Evolutionary conservation across 2,888 invertebrate species (phyloP).

Genomic region (Drosophila colorata): DNA sequence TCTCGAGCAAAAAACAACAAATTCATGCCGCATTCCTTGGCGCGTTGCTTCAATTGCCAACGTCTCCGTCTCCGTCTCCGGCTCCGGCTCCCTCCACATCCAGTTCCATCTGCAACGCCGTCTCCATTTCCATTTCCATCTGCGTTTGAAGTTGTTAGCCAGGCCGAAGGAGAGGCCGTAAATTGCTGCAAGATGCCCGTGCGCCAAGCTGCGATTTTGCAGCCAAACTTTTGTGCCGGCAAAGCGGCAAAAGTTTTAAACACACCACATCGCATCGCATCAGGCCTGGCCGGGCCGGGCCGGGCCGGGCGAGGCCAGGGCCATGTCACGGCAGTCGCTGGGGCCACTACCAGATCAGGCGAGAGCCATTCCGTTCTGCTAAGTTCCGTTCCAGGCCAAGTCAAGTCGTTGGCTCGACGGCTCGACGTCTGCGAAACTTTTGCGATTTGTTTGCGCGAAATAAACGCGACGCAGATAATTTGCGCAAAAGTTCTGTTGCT

Average conservation of each 20-base stretch:
- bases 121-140: slow-evolving; percentile 15
- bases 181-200: slow-evolving; percentile 76
- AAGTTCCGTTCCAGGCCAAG: slow-evolving; percentile 22
- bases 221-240: slow-evolving; percentile 65
- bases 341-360: slow-evolving; percentile 42
- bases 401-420: slow-evolving; percentile 37
- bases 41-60: slow-evolving; percentile 63
- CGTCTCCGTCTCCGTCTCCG: slow-evolving; percentile 29
- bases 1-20: slow-evolving; percentile 31
- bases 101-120: not conserved
- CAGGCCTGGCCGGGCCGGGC: not conserved
- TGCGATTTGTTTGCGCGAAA: slow-evolving; percentile 79
- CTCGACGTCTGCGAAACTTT: slow-evolving; percentile 69
- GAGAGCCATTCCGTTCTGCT: slow-evolving; percentile 23
- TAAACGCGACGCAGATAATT: slow-evolving; percentile 77
- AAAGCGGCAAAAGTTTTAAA: slow-evolving; percentile 68
- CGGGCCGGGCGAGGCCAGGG: not conserved
- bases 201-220: slow-evolving; percentile 39
- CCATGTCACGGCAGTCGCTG: slow-evolving; percentile 39
- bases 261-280: slow-evolving; percentile 33
- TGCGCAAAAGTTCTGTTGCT: slow-evolving; percentile 67
- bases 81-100: not conserved
- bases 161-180: slow-evolving; percentile 58
- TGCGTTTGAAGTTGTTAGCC: slow-evolving; percentile 49
- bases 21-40: slow-evolving; percentile 45